Conservation (phyloP, 2,113 vertebrate species). For the Phalacrocorax brasilianus region DNA sequence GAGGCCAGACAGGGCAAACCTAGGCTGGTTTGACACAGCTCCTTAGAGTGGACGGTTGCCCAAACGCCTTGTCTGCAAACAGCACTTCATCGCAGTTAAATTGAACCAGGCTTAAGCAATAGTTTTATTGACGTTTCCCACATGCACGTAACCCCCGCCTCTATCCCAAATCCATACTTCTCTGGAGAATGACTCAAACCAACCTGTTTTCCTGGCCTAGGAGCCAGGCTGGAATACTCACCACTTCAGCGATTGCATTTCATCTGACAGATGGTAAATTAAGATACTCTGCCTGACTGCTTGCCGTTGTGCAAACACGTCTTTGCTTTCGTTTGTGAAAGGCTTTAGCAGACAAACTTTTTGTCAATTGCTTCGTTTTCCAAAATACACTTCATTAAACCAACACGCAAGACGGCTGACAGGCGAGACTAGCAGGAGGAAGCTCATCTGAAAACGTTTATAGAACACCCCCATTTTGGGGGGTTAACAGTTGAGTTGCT, state of each 20-base stretch:
- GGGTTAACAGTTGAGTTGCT: background rate
- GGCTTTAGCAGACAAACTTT: background rate
- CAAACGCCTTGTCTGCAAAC: background rate
- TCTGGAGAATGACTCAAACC: background rate
- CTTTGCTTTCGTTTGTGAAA: background rate
- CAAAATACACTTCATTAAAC: background rate
- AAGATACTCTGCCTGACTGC: background rate
- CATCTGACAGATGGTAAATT: background rate
- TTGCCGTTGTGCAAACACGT: background rate
- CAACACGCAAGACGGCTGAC: background rate
- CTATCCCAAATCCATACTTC: background rate
- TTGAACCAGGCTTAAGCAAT: background rate
- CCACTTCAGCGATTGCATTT: background rate
- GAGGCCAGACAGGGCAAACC: rapidly evolving
- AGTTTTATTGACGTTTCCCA: background rate
- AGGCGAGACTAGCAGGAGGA: background rate
- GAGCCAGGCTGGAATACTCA: background rate
- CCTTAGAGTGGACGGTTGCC: background rate
- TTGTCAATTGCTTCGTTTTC: background rate
- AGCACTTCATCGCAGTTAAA: background rate
- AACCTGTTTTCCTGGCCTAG: background rate
- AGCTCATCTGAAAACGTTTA: background rate
- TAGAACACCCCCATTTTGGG: background rate
- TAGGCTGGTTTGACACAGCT: background rate
- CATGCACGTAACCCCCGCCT: background rate